These are phyloP conservation scores for Empidonax alnorum DNA, from an alignment of 2,113 vertebrate genomes.

Conservation along the genomic window DNA sequence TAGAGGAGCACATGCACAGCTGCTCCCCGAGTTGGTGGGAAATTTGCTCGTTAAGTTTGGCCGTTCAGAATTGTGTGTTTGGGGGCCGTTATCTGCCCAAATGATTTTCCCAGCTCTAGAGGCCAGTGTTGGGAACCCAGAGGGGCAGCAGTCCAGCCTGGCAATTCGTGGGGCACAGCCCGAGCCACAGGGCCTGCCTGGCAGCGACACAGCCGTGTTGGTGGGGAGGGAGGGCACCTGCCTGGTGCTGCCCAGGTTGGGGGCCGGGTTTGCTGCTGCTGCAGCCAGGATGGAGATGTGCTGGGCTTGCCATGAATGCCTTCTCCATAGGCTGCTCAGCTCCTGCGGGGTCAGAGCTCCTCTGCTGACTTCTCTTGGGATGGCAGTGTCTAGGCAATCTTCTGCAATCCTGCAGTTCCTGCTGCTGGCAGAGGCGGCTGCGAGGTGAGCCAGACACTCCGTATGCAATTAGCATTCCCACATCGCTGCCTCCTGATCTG, in stretches of 20 bases:
- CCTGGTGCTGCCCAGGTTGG: background rate
- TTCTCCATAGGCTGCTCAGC: background rate
- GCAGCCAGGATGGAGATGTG: background rate
- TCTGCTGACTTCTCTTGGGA: background rate
- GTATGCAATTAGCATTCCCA: background rate
- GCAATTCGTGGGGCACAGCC: background rate
- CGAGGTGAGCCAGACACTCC: background rate
- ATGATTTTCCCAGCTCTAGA: background rate
- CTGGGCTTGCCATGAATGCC: background rate
- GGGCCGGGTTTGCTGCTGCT: background rate
- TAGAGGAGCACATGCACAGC: background rate
- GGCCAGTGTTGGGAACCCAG: background rate
- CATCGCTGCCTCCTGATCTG: background rate
- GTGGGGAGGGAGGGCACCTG: background rate
- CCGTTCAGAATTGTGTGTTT: background rate
- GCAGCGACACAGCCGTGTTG: background rate
- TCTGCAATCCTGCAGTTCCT: background rate
- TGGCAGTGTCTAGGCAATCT: background rate
- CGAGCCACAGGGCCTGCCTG: rapidly evolving
- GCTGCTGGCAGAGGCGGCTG: background rate
- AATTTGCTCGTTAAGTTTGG: background rate
- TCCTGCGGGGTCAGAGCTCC: background rate
- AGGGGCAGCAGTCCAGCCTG: background rate
- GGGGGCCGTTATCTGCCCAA: rapidly evolving
- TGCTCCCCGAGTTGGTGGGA: background rate